Evolutionary conservation across 2,797 vertebrate species (phyloP).

Genomic region (Selene dorsalis): DNA sequence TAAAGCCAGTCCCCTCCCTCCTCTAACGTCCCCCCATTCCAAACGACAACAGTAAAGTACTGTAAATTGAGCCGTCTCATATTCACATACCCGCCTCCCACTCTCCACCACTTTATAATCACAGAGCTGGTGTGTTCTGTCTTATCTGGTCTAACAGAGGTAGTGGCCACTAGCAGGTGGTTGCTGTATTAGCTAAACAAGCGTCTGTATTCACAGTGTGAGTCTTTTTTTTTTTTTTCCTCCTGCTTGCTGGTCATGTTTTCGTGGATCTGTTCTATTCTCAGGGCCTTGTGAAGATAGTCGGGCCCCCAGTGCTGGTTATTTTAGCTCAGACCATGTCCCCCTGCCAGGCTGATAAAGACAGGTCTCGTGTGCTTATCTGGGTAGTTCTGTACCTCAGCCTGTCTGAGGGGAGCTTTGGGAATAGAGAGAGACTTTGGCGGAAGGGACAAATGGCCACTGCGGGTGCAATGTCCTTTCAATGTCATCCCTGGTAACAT

Average conservation of each 20-base stretch:
- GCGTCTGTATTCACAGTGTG: constrained; percentile 66
- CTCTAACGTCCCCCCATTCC: constrained; percentile 26
- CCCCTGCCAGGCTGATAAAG: constrained; percentile 78
- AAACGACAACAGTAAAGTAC: constrained; percentile 71
- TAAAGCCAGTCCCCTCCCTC: constrained; percentile 62
- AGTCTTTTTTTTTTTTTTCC: constrained; percentile 14
- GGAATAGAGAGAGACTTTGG: constrained; percentile 60
- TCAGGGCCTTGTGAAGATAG: constrained; percentile 73
- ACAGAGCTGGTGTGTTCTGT: constrained; percentile 56
- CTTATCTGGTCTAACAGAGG: constrained; percentile 78
- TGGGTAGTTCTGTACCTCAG: constrained; percentile 57
- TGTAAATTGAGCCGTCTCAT: constrained; percentile 75
- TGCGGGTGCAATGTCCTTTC: constrained; percentile 63
- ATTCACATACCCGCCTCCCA: constrained; percentile 72
- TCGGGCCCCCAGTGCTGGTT: constrained; percentile 65
- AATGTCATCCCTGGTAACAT: constrained; percentile 64
- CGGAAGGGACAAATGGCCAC: constrained; percentile 65
- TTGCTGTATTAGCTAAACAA: constrained; percentile 74
- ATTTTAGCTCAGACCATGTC: constrained; percentile 69
- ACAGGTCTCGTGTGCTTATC: constrained; percentile 76
- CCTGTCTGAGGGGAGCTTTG: constrained; percentile 64
- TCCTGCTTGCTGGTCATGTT: constrained; percentile 44
- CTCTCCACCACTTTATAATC: constrained; percentile 70
- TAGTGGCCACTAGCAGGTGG: constrained; percentile 71
- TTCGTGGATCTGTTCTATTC: constrained; percentile 68